Evolutionary conservation across 1,140 invertebrate genomes (phyloP), one percentile per base, ranked within the genome.

Genomic region (Diorhabda elongata): DNA sequence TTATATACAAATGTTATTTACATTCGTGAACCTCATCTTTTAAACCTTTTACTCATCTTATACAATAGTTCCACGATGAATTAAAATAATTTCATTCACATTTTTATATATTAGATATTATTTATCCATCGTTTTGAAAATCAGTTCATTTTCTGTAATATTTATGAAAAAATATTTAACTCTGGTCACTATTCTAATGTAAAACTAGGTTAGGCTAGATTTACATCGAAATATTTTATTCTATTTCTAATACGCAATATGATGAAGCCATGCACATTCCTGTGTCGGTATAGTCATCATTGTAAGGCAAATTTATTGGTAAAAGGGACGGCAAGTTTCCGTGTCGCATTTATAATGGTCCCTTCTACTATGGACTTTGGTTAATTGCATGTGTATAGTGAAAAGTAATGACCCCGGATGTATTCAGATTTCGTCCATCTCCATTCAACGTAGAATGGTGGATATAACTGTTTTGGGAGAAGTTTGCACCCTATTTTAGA

Each of bases 351-450:
- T 52, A 52, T 52, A 52, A 52, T 52, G 47, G 47, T 52, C 47
- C 47, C n/a, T 52, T 52, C 47, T n/a, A n/a, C 47, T 52, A 52
- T 52, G 47, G 47, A 52, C 47, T 52, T 52, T 52, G 47, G 47
- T 52, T 52, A 52, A 52, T 52, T 52, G 47, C 47, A 52, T 52
- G 47, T 52, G 47, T 52, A 52, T 52, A 52, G 47, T n/a, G 47
- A 52, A 52, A 52, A 52, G 47, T 52, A 52, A 52, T 52, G 47
- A n/a, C 47, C n/a, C 3, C 47, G 47, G 47, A 52, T 52, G n/a
- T 52, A 52, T 52, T 52, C 47, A 52, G 47, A 52, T 52, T 52
- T 52, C 47, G 47, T 52, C 47, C n/a, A 52, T 52, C 47, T 52
- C n/a, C n/a, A 52, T 52, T 8, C 47, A 52, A 52, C n/a, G 47